A percentile compares a stretch with the other conserved stretches of the same genome.
These are phyloP conservation scores for Charadrius vociferus DNA, from an alignment of 2,113 vertebrate genomes.

Conservation along the genomic window DNA sequence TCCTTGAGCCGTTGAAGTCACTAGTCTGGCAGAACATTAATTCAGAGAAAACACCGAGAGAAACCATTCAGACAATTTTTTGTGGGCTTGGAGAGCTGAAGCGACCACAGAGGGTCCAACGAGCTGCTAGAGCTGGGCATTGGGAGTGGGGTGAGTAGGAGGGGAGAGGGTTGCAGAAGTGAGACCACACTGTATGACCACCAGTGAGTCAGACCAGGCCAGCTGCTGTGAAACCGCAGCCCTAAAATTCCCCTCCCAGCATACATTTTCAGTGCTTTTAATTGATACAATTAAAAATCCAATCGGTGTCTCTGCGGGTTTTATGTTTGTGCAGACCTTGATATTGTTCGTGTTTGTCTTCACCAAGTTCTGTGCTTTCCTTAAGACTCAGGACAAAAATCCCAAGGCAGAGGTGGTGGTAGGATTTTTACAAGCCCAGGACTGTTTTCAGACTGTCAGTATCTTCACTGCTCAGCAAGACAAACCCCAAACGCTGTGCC, in stretches of 20 bases:
- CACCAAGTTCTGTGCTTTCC: neutral
- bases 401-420: neutral
- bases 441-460: neutral
- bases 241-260: neutral
- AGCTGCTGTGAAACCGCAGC: neutral
- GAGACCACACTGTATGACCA: neutral
- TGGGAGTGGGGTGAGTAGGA: neutral
- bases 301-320: neutral
- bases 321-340: neutral
- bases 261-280: neutral
- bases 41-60: neutral
- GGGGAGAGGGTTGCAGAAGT: neutral
- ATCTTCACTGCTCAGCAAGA: neutral
- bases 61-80: neutral
- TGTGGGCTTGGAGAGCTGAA: neutral
- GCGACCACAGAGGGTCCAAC: rapidly evolving
- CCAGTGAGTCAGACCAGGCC: neutral
- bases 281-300: neutral
- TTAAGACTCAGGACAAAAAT: neutral
- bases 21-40: neutral
- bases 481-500: neutral
- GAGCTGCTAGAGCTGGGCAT: neutral
- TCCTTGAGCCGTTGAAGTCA: neutral
- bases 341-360: neutral
- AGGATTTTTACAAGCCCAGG: neutral